phyloP scores from a whole-genome alignment of 2,888 invertebrate species.

The Trisateles emortualis region DNA sequence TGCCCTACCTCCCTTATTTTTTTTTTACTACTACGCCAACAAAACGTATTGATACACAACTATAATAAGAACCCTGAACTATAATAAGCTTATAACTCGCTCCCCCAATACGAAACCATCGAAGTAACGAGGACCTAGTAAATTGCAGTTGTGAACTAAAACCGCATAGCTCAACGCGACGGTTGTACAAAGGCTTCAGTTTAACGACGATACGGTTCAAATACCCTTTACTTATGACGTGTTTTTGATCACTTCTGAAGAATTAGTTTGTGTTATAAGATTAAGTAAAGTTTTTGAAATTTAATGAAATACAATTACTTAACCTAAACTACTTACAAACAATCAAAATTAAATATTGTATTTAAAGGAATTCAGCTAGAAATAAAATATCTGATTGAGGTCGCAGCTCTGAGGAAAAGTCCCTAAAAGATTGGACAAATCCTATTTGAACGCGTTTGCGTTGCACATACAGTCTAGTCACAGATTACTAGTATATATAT shows the following conservation, averaged over 20 bases:
- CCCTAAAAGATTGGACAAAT: no score
- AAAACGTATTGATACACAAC: not conserved
- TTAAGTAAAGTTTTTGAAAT: no score
- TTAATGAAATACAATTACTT: no score
- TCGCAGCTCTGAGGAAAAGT: no score
- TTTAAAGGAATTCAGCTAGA: no score
- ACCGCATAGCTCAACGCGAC: conserved; percentile 17
- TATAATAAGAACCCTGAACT: not conserved
- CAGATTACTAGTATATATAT: no score
- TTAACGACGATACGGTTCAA: conserved; percentile 11
- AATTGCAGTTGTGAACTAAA: conserved; percentile 52
- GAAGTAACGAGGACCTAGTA: conserved; percentile 47
- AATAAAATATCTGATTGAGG: no score
- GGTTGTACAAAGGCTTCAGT: conserved; percentile 27
- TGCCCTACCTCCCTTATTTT: no score
- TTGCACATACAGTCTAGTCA: no score
- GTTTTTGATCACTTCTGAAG: not conserved
- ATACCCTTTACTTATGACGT: conserved; percentile 13
- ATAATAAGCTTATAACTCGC: conserved; percentile 1
- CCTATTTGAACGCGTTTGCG: no score
- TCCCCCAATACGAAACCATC: conserved; percentile 27
- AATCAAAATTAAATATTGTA: no score
- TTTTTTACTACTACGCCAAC: not conserved
- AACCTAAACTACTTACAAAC: no score
- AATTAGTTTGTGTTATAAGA: not conserved